These are phyloP conservation scores for Oscheius sp. DNA, from an alignment of 2,888 invertebrate genomes.

Conservation along the genomic window DNA sequence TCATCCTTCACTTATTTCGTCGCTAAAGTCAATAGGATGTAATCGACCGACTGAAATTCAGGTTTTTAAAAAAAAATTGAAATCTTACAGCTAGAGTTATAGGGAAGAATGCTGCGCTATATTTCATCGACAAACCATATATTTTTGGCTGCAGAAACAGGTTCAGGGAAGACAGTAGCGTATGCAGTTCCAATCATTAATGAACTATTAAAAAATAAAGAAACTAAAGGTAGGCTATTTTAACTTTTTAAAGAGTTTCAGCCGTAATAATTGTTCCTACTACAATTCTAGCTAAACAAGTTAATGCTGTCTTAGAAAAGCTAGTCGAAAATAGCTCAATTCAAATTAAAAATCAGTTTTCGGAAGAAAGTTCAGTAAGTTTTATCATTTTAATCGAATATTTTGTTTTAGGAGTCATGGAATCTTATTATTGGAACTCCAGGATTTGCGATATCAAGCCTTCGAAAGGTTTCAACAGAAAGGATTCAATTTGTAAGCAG, in stretches of 20 bases:
- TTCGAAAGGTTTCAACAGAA: not conserved
- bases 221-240: not conserved
- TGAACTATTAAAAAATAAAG: not conserved
- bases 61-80: not conserved
- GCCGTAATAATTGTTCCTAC: constrained; percentile 16
- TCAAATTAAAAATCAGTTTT: not conserved
- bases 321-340: not conserved
- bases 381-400: not conserved
- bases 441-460: not conserved
- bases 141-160: constrained; percentile 29
- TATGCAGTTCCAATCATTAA: constrained; percentile 16
- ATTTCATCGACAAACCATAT: constrained; percentile 22
- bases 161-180: constrained; percentile 27
- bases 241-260: not conserved
- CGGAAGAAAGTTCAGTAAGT: not conserved
- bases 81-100: not conserved
- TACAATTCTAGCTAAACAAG: not conserved
- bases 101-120: constrained; percentile 8
- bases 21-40: not conserved
- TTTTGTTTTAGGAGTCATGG: constrained; percentile 6
- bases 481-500: constrained; percentile 1
- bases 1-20: not conserved
- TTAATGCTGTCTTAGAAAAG: not conserved
- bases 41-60: constrained; percentile 15
- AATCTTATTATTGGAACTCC: constrained; percentile 29